These are phyloP conservation scores for Spisula subtruncata DNA, from an alignment of 2,888 invertebrate genomes.

Conservation along the genomic window DNA sequence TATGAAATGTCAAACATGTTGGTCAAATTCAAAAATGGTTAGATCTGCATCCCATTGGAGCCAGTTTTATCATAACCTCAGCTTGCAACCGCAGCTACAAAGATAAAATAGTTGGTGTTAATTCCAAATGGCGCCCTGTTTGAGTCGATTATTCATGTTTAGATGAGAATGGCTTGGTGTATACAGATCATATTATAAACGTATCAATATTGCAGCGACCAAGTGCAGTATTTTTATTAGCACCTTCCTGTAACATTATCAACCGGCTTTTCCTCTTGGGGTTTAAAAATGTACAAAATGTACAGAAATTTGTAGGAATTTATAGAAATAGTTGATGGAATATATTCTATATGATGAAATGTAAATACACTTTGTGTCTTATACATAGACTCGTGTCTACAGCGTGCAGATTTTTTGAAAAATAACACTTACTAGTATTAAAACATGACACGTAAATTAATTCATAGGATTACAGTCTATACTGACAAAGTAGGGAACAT, in stretches of 20 bases:
- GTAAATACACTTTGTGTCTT: neutral
- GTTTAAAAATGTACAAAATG: too few relatives aligned
- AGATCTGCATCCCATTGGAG: neutral
- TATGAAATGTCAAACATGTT: neutral
- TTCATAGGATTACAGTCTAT: conserved; percentile 4
- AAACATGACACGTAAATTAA: conserved; percentile 28
- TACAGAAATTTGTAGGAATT: neutral
- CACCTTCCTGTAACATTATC: neutral
- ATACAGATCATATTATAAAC: neutral
- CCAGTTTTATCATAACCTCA: neutral
- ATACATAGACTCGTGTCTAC: conserved; percentile 8
- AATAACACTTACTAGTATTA: conserved; percentile 29
- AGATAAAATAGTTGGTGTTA: neutral
- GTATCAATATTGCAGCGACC: neutral
- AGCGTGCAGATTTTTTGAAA: neutral
- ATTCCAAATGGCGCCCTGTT: neutral
- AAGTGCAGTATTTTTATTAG: neutral
- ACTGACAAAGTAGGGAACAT: neutral
- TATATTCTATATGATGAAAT: neutral
- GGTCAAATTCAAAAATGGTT: neutral
- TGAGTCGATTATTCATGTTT: neutral
- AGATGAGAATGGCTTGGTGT: neutral
- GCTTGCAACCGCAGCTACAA: neutral
- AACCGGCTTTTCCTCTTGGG: neutral
- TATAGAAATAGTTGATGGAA: neutral